These are phyloP conservation scores for Sinocyclocheilus grahami DNA, from an alignment of 2,113 vertebrate species.

Conservation along the genomic window DNA sequence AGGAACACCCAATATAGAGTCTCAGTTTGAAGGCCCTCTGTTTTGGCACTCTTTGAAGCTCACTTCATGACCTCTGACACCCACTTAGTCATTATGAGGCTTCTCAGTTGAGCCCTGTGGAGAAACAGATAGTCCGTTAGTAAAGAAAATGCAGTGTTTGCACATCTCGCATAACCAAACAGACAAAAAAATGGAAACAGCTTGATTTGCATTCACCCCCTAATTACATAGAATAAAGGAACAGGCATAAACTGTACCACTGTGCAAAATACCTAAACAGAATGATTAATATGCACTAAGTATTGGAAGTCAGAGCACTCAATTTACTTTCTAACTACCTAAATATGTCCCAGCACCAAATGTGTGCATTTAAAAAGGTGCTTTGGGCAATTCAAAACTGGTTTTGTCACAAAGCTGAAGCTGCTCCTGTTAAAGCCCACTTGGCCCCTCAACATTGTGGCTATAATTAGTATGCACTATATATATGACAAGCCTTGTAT, in stretches of 20 bases:
- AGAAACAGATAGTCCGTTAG: slow-evolving; percentile 38
- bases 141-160: not conserved
- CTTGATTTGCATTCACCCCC: not conserved
- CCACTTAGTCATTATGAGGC: slow-evolving; percentile 83
- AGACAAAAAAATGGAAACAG: not conserved
- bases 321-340: not conserved
- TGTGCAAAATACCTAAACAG: not conserved
- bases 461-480: slow-evolving; percentile 31
- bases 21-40: slow-evolving; percentile 18
- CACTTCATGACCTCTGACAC: slow-evolving; percentile 41
- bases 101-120: slow-evolving; percentile 86
- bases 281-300: not conserved
- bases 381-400: not conserved
- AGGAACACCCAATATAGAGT: slow-evolving; percentile 22
- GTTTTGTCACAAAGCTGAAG: not conserved
- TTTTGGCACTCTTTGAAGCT: slow-evolving; percentile 27
- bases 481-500: not conserved
- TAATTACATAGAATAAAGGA: not conserved
- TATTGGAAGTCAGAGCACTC: not conserved
- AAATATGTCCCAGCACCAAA: not conserved
- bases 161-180: not conserved
- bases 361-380: not conserved
- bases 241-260: not conserved
- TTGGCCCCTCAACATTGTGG: not conserved
- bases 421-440: not conserved